Evolutionary conservation across 2,797 vertebrate species (phyloP).

Genomic region (Phrynocephalus vlangalii): DNA sequence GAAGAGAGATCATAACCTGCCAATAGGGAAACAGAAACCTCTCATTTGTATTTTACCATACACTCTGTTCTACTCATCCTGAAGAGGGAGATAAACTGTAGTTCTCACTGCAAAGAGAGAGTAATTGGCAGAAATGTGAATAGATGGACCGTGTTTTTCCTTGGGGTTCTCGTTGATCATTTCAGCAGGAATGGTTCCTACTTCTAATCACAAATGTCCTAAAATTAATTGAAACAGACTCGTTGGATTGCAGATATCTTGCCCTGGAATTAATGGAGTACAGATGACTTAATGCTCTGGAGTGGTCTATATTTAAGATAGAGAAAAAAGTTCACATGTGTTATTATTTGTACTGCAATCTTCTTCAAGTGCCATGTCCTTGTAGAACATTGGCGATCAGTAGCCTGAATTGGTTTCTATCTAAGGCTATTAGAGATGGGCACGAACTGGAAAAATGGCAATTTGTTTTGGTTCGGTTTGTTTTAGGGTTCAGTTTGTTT

Average conservation of each 20-base stretch:
- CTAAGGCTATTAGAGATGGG: too few relatives aligned
- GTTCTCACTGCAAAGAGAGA: conserved; percentile 57
- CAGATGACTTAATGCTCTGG: not conserved
- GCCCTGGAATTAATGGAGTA: not conserved
- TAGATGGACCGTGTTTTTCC: conserved; percentile 58
- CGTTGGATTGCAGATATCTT: not conserved
- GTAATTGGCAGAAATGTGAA: conserved; percentile 68
- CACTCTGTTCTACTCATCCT: conserved; percentile 35
- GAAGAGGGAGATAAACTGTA: conserved; percentile 60
- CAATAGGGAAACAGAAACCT: conserved; percentile 38
- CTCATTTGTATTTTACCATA: conserved; percentile 12
- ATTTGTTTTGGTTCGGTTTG: too few relatives aligned
- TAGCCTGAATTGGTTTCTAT: too few relatives aligned
- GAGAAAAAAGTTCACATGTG: not conserved
- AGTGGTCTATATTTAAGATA: too few relatives aligned
- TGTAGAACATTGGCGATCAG: too few relatives aligned
- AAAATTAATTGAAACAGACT: conserved; percentile 39
- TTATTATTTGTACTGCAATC: not conserved
- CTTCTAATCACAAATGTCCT: conserved; percentile 51
- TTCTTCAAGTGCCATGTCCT: too few relatives aligned
- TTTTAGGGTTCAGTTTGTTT: too few relatives aligned
- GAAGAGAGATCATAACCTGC: conserved; percentile 20
- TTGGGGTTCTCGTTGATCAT: conserved; percentile 67
- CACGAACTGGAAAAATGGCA: too few relatives aligned
- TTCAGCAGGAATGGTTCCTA: conserved; percentile 53